A percentile compares a stretch with the other conserved stretches of the same genome.
These are phyloP conservation scores for Peucedramus taeniatus DNA, from an alignment of 2,113 vertebrate species.

Conservation along the genomic window DNA sequence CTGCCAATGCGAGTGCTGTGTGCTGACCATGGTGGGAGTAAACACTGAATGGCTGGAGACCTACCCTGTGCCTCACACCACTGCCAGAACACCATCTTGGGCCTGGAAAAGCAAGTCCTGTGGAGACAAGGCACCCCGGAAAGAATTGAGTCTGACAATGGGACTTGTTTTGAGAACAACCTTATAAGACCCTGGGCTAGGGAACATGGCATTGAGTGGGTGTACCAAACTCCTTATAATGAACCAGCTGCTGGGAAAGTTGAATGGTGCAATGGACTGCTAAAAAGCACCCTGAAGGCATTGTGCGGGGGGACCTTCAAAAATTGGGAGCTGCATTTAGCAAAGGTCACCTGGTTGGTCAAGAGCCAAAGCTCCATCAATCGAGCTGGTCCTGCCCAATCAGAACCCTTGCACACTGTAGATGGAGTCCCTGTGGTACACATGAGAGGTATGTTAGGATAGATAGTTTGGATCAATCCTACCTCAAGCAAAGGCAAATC, in stretches of 20 bases:
- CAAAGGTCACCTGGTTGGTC: not conserved
- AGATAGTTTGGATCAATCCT: not conserved
- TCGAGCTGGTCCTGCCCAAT: not conserved
- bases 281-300: not conserved
- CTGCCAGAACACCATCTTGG: not conserved
- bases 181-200: no score
- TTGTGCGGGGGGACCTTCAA: accelerated
- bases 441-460: not conserved
- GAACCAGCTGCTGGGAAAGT: not conserved
- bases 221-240: not conserved
- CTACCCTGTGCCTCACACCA: not conserved
- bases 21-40: not conserved
- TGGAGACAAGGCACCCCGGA: not conserved
- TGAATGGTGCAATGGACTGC: not conserved
- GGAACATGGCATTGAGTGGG: not conserved
- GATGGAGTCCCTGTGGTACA: not conserved
- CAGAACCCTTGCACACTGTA: not conserved
- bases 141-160: not conserved
- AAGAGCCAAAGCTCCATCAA: accelerated
- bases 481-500: not conserved
- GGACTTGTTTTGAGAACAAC: not conserved
- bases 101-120: not conserved
- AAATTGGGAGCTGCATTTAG: not conserved
- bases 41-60: not conserved
- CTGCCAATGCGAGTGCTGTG: accelerated